Percentiles rank a stretch among this genome's conserved stretches.
Conservation (phyloP, 2,797 vertebrate genomes). For the Dromococcyx pavoninus region DNA sequence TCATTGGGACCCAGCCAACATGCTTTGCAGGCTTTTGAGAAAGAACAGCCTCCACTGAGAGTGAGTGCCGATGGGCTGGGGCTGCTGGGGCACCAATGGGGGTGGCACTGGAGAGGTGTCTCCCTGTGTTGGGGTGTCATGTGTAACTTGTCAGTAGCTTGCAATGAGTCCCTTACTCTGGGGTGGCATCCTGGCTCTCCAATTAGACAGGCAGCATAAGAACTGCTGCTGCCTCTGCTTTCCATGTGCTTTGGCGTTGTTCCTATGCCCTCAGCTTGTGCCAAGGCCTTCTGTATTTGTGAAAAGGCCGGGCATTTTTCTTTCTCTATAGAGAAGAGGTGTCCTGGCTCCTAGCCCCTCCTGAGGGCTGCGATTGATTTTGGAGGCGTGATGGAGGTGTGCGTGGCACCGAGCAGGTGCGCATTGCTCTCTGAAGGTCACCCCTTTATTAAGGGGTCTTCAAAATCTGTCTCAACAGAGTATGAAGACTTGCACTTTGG, state of each 20-base stretch:
- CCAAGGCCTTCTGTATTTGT: constrained; percentile 39
- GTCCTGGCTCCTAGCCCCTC: constrained; percentile 19
- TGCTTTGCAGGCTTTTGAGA: background rate
- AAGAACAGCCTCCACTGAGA: background rate
- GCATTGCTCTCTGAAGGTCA: background rate
- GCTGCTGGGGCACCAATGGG: background rate
- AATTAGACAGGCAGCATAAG: background rate
- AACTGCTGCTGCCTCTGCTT: constrained; percentile 43
- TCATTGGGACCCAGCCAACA: constrained; percentile 24
- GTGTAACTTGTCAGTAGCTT: background rate
- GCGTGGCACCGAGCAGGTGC: background rate
- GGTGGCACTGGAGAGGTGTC: background rate
- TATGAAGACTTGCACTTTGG: background rate
- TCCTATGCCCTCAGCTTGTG: constrained; percentile 44
- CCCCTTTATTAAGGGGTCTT: background rate
- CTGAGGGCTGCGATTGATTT: background rate
- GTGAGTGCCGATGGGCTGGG: rapidly evolving
- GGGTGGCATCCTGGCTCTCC: background rate
- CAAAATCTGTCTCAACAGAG: background rate
- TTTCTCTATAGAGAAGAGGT: constrained; percentile 30
- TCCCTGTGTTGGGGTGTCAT: background rate
- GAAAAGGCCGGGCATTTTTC: constrained; percentile 45
- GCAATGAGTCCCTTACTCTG: background rate
- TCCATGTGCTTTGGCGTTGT: constrained; percentile 55
- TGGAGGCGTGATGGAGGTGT: background rate